Percentiles rank a stretch among this genome's conserved stretches.
These are phyloP conservation scores for Propithecus perrieri DNA, from an alignment of 2,797 vertebrate species.

Conservation along the genomic window DNA sequence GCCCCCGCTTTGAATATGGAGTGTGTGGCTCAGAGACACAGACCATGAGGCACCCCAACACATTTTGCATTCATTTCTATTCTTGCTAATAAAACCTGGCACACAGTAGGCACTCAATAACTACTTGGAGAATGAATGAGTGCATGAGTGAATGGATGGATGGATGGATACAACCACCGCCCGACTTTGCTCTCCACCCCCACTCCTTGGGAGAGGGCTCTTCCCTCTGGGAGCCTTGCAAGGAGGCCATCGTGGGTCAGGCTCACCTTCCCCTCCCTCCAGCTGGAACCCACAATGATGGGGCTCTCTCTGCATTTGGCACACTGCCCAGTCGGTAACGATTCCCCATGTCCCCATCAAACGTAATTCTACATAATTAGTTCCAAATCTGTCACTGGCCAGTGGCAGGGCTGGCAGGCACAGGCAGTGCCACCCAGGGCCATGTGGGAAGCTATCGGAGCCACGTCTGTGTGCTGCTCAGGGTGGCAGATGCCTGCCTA, in stretches of 20 bases:
- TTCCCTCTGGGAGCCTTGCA: neutral
- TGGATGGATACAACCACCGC: neutral
- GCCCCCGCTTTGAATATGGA: neutral
- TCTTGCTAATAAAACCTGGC: neutral
- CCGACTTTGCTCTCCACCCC: neutral
- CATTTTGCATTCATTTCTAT: neutral
- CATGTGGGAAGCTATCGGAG: conserved; percentile 65
- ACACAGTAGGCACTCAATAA: neutral
- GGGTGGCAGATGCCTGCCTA: neutral
- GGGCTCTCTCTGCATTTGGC: neutral
- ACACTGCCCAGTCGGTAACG: conserved; percentile 70
- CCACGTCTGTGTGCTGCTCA: neutral
- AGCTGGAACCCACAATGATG: neutral
- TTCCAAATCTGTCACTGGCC: conserved; percentile 75
- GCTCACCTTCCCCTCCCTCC: neutral
- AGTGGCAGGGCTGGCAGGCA: neutral
- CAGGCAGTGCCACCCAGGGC: conserved; percentile 56
- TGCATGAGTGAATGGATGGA: neutral
- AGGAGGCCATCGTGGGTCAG: neutral
- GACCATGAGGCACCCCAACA: neutral
- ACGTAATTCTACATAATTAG: conserved; percentile 80
- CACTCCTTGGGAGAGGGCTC: neutral
- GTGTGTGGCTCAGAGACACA: neutral
- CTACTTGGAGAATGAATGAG: neutral
- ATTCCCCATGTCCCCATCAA: conserved; percentile 41